Percentiles rank a stretch among this genome's conserved stretches.
These are phyloP conservation scores for Toxostoma redivivum DNA, from an alignment of 2,113 vertebrate species.

Conservation along the genomic window DNA sequence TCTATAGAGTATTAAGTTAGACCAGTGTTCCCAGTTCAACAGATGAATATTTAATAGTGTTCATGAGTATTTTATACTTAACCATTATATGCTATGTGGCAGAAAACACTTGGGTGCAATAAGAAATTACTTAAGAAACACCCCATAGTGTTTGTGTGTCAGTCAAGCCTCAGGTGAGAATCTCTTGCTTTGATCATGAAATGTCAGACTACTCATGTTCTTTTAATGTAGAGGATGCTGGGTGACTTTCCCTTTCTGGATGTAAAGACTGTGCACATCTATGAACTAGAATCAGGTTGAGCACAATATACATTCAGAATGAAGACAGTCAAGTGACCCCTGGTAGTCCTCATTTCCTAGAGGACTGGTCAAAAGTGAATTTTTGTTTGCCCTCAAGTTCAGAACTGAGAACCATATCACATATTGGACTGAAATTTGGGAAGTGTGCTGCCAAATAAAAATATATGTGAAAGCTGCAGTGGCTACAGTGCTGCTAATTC, in stretches of 20 bases:
- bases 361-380: background rate
- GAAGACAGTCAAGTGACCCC: background rate
- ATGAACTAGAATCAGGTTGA: background rate
- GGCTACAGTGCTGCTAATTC: background rate
- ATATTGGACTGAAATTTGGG: background rate
- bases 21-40: background rate
- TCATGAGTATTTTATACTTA: background rate
- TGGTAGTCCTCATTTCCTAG: background rate
- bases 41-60: conserved; percentile 24
- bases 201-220: conserved; percentile 27
- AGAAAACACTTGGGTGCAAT: conserved; percentile 23
- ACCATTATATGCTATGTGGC: background rate
- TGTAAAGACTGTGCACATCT: background rate
- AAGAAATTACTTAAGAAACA: conserved; percentile 18
- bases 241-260: background rate
- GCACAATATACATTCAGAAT: background rate
- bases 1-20: background rate
- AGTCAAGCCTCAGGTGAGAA: background rate
- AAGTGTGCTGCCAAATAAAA: background rate
- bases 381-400: background rate
- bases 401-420: background rate
- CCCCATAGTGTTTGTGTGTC: background rate
- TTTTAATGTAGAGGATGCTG: conserved; percentile 12
- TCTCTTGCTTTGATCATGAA: conserved; percentile 38
- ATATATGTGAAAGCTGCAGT: background rate